Evolutionary conservation across 2,888 invertebrate species (phyloP).

Genomic region (Synanthedon myopaeformis): DNA sequence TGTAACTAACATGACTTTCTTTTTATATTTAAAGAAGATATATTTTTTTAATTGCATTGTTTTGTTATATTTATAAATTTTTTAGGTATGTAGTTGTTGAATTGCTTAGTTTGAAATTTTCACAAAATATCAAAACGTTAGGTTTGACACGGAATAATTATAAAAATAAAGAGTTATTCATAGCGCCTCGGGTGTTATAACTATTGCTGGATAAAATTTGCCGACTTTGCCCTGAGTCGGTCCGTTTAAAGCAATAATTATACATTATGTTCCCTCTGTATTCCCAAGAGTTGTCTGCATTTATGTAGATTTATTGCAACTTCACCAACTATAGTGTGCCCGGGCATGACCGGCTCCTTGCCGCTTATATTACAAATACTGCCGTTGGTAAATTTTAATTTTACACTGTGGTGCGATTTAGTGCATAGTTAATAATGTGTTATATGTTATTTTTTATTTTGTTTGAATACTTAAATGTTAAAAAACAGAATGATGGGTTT

Average conservation of each 20-base stretch:
- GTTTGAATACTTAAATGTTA: too few species aligned
- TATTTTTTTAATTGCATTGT: too few species aligned
- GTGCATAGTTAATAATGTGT: not conserved
- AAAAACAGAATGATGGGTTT: too few species aligned
- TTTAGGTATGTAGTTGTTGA: too few species aligned
- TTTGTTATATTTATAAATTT: too few species aligned
- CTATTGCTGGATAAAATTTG: constrained; percentile 22
- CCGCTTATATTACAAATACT: not conserved
- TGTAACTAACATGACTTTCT: too few species aligned
- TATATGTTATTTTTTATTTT: too few species aligned
- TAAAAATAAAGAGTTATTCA: not conserved
- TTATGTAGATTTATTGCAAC: constrained; percentile 43
- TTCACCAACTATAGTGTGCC: not conserved
- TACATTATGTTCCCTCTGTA: constrained; percentile 30
- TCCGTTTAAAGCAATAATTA: constrained; percentile 30
- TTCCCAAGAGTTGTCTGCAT: constrained; percentile 32
- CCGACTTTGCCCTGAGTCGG: constrained; percentile 17
- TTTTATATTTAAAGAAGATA: too few species aligned
- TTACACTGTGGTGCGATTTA: not conserved
- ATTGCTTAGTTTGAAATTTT: too few species aligned
- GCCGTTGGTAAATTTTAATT: not conserved
- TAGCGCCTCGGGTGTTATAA: constrained; percentile 14
- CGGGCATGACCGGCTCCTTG: not conserved
- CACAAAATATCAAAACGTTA: too few species aligned
- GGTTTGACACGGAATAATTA: not conserved